phyloP scores from a whole-genome alignment of 2,888 invertebrate genomes.

The Labia minor region DNA sequence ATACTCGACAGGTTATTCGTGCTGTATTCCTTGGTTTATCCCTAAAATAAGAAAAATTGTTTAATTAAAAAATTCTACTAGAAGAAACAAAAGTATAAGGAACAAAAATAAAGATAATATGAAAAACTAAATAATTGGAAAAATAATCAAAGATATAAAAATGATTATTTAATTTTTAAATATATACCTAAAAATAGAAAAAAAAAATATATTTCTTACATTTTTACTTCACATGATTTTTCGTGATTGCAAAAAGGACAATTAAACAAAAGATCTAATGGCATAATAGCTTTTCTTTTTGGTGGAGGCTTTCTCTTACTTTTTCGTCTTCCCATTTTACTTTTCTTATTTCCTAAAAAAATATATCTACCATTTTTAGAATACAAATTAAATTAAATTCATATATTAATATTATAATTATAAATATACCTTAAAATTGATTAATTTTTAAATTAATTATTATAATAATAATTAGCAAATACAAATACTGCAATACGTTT shows the following conservation, averaged over 20 bases:
- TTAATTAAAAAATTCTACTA: conserved; percentile 2
- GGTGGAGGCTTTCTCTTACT: conserved; percentile 96
- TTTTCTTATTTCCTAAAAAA: conserved; percentile 23
- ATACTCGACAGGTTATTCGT: conserved; percentile 87
- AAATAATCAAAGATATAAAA: conserved; percentile 17
- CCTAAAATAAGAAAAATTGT: conserved; percentile 49
- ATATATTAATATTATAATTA: background rate
- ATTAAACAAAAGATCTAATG: conserved; percentile 91
- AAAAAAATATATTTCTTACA: conserved; percentile 51
- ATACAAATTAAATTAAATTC: no score
- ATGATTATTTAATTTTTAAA: conserved; percentile 17
- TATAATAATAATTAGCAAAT: no score
- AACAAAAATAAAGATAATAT: background rate
- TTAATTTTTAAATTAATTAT: background rate
- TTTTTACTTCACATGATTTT: conserved; percentile 97
- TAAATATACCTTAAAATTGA: background rate
- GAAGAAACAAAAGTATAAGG: conserved; percentile 22
- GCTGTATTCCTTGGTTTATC: conserved; percentile 91
- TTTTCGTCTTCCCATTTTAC: conserved; percentile 85
- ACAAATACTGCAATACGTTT: no score
- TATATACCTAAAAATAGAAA: background rate
- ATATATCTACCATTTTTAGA: no score
- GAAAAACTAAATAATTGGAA: background rate
- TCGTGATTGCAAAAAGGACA: conserved; percentile 99
- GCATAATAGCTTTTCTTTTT: conserved; percentile 83